These are phyloP conservation scores for Ormyrus thymus DNA, from an alignment of 2,888 invertebrate species.

Conservation along the genomic window DNA sequence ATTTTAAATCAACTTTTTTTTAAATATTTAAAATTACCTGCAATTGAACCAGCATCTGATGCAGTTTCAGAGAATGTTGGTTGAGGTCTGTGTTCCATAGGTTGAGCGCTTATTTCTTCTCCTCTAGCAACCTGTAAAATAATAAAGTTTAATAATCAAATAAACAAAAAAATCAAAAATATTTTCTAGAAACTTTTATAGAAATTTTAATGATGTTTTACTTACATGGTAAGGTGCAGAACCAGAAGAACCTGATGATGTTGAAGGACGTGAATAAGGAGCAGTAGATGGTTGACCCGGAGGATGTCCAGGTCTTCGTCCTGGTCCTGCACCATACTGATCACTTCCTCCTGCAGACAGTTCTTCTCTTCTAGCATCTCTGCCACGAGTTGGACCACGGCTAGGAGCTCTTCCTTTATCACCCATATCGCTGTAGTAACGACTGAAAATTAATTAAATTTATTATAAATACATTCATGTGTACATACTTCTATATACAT, in stretches of 20 bases:
- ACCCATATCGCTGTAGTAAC: too few species aligned
- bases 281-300: background rate
- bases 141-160: background rate
- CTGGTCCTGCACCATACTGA: too few species aligned
- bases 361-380: too few species aligned
- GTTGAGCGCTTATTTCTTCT: background rate
- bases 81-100: constrained; percentile 5
- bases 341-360: too few species aligned
- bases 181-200: background rate
- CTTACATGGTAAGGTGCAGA: constrained; percentile 2
- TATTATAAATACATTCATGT: too few species aligned
- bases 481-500: too few species aligned
- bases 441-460: too few species aligned
- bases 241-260: background rate
- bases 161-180: constrained; percentile 8
- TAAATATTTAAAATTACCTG: constrained; percentile 38
- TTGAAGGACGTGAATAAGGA: constrained; percentile 7
- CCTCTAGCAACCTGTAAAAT: constrained; percentile 39
- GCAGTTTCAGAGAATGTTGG: constrained; percentile 33
- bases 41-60: constrained; percentile 41
- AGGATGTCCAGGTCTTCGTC: background rate
- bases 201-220: too few species aligned
- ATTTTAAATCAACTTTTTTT: background rate
- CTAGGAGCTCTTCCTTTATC: too few species aligned
- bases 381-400: too few species aligned